These are phyloP conservation scores for Apotomis turbidana DNA, from an alignment of 2,888 invertebrate genomes.

Conservation along the genomic window DNA sequence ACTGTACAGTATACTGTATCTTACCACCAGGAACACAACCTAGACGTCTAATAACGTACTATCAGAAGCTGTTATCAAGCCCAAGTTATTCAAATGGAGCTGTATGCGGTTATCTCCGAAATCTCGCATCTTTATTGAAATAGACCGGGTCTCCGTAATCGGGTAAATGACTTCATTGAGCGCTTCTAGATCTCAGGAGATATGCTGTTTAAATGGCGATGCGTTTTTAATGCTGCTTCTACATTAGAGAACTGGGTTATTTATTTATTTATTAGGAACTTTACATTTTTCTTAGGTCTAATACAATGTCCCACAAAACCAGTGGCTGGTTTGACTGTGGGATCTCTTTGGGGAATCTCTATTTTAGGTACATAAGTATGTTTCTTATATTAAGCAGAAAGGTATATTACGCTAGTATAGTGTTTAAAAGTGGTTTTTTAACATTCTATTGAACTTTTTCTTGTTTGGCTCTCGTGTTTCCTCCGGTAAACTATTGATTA, in stretches of 20 bases:
- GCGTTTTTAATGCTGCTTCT: conserved; percentile 5
- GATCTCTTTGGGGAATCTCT: too few species aligned
- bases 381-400: too few species aligned
- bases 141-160: conserved; percentile 16
- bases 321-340: too few species aligned
- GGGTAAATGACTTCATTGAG: conserved; percentile 34
- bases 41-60: conserved; percentile 2
- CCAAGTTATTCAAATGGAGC: conserved; percentile 22
- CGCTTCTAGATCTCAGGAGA: conserved; percentile 30
- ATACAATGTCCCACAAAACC: too few species aligned
- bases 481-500: too few species aligned
- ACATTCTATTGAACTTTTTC: too few species aligned
- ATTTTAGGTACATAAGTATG: too few species aligned
- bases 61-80: conserved; percentile 11
- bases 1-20: neutral
- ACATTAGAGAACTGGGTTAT: neutral
- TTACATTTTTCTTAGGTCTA: too few species aligned
- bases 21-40: neutral
- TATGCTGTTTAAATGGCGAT: conserved; percentile 5
- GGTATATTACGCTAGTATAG: too few species aligned
- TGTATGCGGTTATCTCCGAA: conserved; percentile 20
- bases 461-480: too few species aligned
- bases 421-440: too few species aligned
- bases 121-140: conserved; percentile 31
- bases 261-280: too few species aligned